Percentiles rank a stretch among this genome's conserved stretches.
Conservation (phyloP, 2,113 vertebrate species). For the Spea multiplicata region DNA sequence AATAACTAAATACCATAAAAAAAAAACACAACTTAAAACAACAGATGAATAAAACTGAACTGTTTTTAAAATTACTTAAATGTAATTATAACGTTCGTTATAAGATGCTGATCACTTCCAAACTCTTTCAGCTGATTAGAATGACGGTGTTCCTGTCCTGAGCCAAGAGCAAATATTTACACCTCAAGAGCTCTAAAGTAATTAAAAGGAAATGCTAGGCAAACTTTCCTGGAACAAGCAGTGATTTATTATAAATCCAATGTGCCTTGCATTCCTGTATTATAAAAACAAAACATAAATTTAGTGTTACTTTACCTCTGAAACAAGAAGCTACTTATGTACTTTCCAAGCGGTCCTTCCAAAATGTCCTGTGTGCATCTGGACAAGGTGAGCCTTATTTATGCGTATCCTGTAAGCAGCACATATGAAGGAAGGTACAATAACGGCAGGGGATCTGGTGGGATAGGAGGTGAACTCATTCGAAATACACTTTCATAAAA, state of each 20-base stretch:
- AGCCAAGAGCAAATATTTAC: slow-evolving; percentile 32
- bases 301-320: slow-evolving; percentile 61
- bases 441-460: background rate
- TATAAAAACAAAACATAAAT: slow-evolving; percentile 43
- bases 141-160: background rate
- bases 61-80: too few species aligned
- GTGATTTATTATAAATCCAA: slow-evolving; percentile 15
- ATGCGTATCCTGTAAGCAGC: slow-evolving; percentile 41
- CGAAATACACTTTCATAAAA: slow-evolving; percentile 55
- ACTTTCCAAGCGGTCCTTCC: slow-evolving; percentile 52
- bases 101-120: too few species aligned
- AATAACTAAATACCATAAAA: too few species aligned
- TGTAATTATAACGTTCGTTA: too few species aligned
- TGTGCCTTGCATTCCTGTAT: slow-evolving; percentile 46
- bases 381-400: slow-evolving; percentile 56
- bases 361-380: slow-evolving; percentile 47
- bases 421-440: slow-evolving; percentile 20
- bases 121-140: too few species aligned
- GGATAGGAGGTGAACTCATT: slow-evolving; percentile 33
- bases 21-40: too few species aligned
- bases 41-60: too few species aligned
- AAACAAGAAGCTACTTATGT: slow-evolving; percentile 51
- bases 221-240: slow-evolving; percentile 18
- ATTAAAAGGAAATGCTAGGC: slow-evolving; percentile 5
- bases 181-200: background rate